Conservation (phyloP, 2,888 invertebrate genomes). For the Napeogenes sylphis region DNA sequence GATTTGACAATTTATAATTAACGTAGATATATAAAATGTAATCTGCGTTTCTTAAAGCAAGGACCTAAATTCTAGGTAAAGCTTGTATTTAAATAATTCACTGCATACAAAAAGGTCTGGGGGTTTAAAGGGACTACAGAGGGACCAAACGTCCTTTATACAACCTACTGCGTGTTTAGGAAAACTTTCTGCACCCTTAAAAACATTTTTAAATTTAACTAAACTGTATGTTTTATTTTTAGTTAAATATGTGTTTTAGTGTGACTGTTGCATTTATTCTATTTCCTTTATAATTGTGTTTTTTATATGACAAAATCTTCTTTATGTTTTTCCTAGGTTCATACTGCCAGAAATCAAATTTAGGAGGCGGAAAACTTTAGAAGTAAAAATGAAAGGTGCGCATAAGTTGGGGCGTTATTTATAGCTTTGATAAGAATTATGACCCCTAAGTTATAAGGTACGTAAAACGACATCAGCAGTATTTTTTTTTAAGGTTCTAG, state of each 20-base stretch:
- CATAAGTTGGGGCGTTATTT: constrained; percentile 14
- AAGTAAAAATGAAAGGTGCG: constrained; percentile 1
- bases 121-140: no score
- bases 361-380: neutral
- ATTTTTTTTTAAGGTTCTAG: neutral
- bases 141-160: no score
- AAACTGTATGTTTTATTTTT: no score
- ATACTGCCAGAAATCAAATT: neutral
- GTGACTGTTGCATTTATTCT: no score
- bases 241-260: no score
- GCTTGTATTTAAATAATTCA: constrained; percentile 20
- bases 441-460: constrained; percentile 1
- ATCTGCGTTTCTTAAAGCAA: neutral
- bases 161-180: no score
- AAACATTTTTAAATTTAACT: constrained; percentile 4
- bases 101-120: constrained; percentile 9
- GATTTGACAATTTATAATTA: no score
- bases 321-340: no score
- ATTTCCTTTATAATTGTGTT: no score
- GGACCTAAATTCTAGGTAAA: neutral
- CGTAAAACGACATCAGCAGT: constrained; percentile 1
- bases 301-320: no score
- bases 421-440: constrained; percentile 16
- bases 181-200: no score
- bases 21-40: neutral